phyloP scores from a whole-genome alignment of 2,888 invertebrate genomes.

The Crematogaster levior region DNA sequence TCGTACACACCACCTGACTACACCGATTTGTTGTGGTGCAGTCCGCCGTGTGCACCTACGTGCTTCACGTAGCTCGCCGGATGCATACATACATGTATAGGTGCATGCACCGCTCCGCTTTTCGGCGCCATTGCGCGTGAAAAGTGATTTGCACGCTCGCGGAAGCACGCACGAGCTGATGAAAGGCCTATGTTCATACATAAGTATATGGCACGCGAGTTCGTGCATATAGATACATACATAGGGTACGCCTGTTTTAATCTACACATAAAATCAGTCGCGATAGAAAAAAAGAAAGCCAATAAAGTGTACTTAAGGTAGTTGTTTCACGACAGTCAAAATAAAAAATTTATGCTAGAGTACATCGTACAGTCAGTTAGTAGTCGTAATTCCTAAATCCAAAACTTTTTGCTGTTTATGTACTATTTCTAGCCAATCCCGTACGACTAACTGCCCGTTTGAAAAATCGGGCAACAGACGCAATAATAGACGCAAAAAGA shows the following conservation, averaged over 20 bases:
- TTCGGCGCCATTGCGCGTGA: constrained; percentile 68
- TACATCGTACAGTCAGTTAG: too few relatives aligned
- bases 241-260: constrained; percentile 36
- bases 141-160: constrained; percentile 72
- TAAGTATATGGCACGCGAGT: constrained; percentile 61
- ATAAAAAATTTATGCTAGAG: too few relatives aligned
- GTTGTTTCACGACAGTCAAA: too few relatives aligned
- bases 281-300: not conserved
- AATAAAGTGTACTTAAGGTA: constrained; percentile 13
- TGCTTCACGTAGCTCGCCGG: constrained; percentile 38
- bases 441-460: too few relatives aligned
- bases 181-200: constrained; percentile 67
- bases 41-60: constrained; percentile 36
- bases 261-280: constrained; percentile 29
- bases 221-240: constrained; percentile 26
- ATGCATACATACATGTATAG: constrained; percentile 19
- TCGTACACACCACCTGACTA: constrained; percentile 27
- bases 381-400: too few relatives aligned
- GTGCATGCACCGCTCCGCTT: constrained; percentile 55
- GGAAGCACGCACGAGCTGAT: constrained; percentile 65
- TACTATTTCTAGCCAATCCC: too few relatives aligned
- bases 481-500: too few relatives aligned
- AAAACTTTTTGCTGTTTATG: too few relatives aligned
- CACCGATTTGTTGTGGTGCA: constrained; percentile 50
- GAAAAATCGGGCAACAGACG: too few relatives aligned